Evolutionary conservation across 1,140 invertebrate species (phyloP).

Genomic region (Spodoptera frugiperda): DNA sequence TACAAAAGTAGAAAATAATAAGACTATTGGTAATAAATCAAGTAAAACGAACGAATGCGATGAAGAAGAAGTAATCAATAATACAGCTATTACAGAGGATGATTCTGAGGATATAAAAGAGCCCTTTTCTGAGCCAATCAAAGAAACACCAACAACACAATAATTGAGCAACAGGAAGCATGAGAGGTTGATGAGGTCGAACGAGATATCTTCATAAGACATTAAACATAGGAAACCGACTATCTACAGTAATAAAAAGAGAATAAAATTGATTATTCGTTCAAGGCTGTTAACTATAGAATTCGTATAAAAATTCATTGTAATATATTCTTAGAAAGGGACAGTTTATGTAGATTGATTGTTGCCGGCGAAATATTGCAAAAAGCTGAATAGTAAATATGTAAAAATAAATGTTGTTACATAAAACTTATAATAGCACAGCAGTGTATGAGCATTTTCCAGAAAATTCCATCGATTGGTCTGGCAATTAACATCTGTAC

Average conservation of each 20-base stretch:
- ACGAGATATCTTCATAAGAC: constrained; percentile 48
- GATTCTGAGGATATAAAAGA: neutral
- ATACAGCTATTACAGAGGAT: neutral
- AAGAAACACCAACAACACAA: constrained; percentile 7
- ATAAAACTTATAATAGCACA: neutral
- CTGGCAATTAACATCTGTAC: constrained; percentile 17
- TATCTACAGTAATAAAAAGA: constrained; percentile 41
- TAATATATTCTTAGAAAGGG: constrained; percentile 29
- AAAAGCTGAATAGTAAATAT: neutral
- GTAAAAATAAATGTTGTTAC: neutral
- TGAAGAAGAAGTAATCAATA: neutral
- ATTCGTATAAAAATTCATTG: constrained; percentile 40
- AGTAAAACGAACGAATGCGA: neutral
- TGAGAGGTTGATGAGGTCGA: constrained; percentile 46
- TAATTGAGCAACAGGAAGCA: constrained; percentile 51
- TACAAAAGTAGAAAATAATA: neutral
- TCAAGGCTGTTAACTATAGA: constrained; percentile 41
- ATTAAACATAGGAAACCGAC: constrained; percentile 46
- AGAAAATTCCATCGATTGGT: constrained; percentile 2
- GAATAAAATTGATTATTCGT: constrained; percentile 45
- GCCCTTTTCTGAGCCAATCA: constrained; percentile 7
- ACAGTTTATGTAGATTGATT: constrained; percentile 4
- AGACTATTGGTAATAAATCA: neutral
- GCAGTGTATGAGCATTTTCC: constrained; percentile 9
- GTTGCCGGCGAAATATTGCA: neutral